A percentile compares a stretch with the other conserved stretches of the same genome.
These are phyloP conservation scores for Nannoperca obscura DNA, from an alignment of 2,797 vertebrate genomes.

Conservation along the genomic window DNA sequence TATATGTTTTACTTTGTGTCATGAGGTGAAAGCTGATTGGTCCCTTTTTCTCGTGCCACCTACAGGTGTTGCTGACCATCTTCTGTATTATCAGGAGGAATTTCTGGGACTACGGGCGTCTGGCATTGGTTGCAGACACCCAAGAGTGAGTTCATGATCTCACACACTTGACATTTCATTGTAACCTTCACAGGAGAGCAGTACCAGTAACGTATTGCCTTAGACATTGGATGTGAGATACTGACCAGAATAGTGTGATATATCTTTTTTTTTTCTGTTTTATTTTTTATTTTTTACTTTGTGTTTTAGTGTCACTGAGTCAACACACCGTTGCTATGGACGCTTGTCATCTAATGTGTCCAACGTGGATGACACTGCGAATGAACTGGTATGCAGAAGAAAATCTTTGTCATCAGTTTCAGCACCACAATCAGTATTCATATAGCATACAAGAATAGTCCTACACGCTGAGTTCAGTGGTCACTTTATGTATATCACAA, in stretches of 20 bases:
- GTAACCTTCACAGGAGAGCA: not conserved
- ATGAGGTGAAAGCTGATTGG: constrained; percentile 1
- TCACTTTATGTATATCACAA: not conserved
- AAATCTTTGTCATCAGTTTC: not conserved
- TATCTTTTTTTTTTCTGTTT: not conserved
- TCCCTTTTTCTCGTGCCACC: not conserved
- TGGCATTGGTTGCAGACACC: constrained; percentile 91
- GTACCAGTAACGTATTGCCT: not conserved
- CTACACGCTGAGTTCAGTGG: not conserved
- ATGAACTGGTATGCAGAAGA: constrained; percentile 82
- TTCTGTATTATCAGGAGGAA: constrained; percentile 92
- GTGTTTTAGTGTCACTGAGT: constrained; percentile 69
- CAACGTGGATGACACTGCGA: constrained; percentile 84
- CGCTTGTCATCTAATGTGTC: constrained; percentile 83
- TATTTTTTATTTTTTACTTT: constrained; percentile 32
- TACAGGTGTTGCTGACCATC: constrained; percentile 87
- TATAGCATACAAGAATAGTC: not conserved
- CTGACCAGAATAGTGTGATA: not conserved
- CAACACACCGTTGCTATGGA: constrained; percentile 77
- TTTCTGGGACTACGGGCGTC: constrained; percentile 95
- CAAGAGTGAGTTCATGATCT: constrained; percentile 79
- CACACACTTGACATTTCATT: not conserved
- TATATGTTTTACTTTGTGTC: not conserved
- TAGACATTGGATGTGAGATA: not conserved
- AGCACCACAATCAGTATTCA: constrained; percentile 8